phyloP scores from a whole-genome alignment of 23 tunicate species.

The Diplosoma virens region DNA sequence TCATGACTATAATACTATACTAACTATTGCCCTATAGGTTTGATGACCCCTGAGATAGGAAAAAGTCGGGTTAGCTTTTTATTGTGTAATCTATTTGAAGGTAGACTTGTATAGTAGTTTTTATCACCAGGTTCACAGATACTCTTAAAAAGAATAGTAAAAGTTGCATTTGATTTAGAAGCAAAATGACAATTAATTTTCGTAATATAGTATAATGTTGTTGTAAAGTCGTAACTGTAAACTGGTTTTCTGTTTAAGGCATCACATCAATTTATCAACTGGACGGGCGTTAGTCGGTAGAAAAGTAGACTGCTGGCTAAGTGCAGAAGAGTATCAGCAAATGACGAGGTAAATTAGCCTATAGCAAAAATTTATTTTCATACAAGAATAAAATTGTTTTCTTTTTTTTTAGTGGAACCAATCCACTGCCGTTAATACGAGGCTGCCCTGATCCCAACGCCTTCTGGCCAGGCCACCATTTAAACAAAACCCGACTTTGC shows the following conservation, averaged over 20 bases:
- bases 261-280: slow-evolving; percentile 59
- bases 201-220: too few species aligned
- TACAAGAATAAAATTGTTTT: not conserved
- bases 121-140: too few species aligned
- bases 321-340: slow-evolving; percentile 46
- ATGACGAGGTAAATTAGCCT: slow-evolving; percentile 39
- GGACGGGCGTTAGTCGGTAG: slow-evolving; percentile 49
- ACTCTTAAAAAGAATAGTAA: too few species aligned
- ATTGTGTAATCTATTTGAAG: too few species aligned
- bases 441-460: slow-evolving; percentile 40
- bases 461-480: slow-evolving; percentile 57
- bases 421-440: not conserved
- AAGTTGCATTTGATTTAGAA: too few species aligned
- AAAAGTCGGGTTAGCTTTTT: too few species aligned
- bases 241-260: slow-evolving; percentile 20
- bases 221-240: too few species aligned
- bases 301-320: slow-evolving; percentile 75
- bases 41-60: too few species aligned
- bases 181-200: too few species aligned
- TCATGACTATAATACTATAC: too few species aligned
- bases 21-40: too few species aligned
- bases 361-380: not conserved
- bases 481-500: slow-evolving; percentile 34
- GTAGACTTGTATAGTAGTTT: too few species aligned
- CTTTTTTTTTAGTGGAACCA: not conserved